Base-by-base conservation (phyloP, 2,113 vertebrate species). In the Odontophorus gujanensis region DNA sequence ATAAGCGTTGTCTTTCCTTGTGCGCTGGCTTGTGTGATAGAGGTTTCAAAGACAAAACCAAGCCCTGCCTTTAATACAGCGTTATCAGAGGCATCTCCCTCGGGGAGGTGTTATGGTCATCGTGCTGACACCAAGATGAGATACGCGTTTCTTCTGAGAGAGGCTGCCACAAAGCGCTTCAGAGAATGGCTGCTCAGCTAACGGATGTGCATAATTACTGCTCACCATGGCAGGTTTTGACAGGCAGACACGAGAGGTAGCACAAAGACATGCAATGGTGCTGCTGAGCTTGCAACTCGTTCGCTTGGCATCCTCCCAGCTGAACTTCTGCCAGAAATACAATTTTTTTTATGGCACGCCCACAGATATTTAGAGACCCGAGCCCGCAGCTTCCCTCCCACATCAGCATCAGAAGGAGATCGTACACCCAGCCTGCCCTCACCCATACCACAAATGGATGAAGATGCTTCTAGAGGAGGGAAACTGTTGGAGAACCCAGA, bases 151-250 rank as follows among this genome's bases (percentile, higher is more conserved):
- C 96, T 95, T 87, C 36, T 85, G 93, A 93, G 89, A 93, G 81
- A 91, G 30, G 86, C 53, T 63, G 83, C 93, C 93, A 85, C 73
- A 92, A 81, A 84, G 53, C 7, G 3, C 92, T 77, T 78, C 83
- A 84, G 72, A 93, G 92, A 96, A 93, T n/a, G 80, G 84, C 67
- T 81, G 91, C 95, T 87, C 34, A 17, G 81, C 76, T 96, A 93
- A 97, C 87, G 83, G 75, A 96, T 92, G 96, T 68, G 62, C 95
- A 91, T 96, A 97, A 97, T 97, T 96, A 94, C 80, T 85, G 79
- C 93, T 95, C 88, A 63, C 20, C 5, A 38, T 93, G 85, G 86
- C 63, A 93, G 62, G 89, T 93, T 91, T 87, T 89, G 95, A 97
- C 91, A 90, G 88, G 62, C 84, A 20, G 87, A 93, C 93, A 51